A percentile compares a stretch with the other conserved stretches of the same genome.
phyloP scores from a whole-genome alignment of 2,113 vertebrate species.

The Rhinoptilus africanus region DNA sequence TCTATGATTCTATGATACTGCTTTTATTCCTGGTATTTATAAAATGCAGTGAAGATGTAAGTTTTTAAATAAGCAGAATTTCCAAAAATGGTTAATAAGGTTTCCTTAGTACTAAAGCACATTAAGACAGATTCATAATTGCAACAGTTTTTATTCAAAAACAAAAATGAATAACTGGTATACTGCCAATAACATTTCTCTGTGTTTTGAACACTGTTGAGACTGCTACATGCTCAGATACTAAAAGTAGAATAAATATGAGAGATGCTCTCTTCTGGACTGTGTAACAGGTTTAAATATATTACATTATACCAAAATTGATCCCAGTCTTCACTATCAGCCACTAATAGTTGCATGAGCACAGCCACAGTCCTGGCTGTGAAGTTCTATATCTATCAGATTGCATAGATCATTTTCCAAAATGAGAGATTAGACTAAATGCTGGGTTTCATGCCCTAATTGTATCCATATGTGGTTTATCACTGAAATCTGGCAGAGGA shows the following conservation, averaged over 20 bases:
- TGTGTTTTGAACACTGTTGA: neutral
- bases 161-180: neutral
- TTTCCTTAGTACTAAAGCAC: neutral
- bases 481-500: neutral
- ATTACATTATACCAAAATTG: neutral
- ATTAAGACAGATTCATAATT: neutral
- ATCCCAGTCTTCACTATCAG: neutral
- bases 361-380: neutral
- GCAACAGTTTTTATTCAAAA: neutral
- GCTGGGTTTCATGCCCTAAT: neutral
- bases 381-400: neutral
- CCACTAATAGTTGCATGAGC: neutral
- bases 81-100: neutral
- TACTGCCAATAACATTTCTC: neutral
- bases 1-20: too few relatives aligned
- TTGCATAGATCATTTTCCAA: neutral
- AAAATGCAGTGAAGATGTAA: neutral
- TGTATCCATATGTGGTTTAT: neutral
- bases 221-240: neutral
- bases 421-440: neutral
- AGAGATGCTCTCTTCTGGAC: neutral
- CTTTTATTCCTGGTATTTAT: neutral
- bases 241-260: neutral
- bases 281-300: neutral
- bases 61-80: neutral